Evolutionary conservation across 2,888 invertebrate genomes (phyloP).

Genomic region (Oscheius myriophilus): DNA sequence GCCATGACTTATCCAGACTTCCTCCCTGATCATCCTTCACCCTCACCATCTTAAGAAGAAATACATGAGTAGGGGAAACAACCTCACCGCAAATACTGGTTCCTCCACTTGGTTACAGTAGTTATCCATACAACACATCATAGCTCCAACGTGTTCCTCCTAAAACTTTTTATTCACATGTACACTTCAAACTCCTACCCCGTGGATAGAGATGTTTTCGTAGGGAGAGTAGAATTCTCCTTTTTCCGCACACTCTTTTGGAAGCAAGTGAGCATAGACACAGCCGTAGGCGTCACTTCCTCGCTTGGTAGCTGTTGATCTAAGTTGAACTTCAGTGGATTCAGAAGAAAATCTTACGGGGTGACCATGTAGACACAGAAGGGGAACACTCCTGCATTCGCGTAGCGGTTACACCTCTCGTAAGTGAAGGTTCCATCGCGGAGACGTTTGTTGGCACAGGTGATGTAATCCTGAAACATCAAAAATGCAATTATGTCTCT

Average conservation of each 20-base stretch:
- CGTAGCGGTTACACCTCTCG: constrained; percentile 15
- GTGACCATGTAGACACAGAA: constrained; percentile 15
- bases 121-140: constrained; percentile 8
- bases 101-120: constrained; percentile 19
- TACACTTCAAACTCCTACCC: neutral
- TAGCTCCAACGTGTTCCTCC: neutral
- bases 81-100: constrained; percentile 2
- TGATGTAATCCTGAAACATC: constrained; percentile 13
- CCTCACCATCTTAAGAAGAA: neutral
- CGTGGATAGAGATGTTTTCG: neutral
- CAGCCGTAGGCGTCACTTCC: constrained; percentile 12
- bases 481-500: no score
- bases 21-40: neutral
- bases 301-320: neutral
- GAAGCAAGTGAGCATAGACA: constrained; percentile 8
- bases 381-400: neutral
- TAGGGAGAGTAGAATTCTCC: neutral
- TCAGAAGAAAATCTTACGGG: neutral
- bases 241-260: constrained; percentile 1
- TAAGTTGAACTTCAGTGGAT: neutral
- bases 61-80: no score
- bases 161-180: neutral
- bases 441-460: constrained; percentile 8
- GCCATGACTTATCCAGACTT: neutral
- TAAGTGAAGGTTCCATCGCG: constrained; percentile 3